phyloP scores from a whole-genome alignment of 2,797 vertebrate genomes.

The Vipera ursinii region DNA sequence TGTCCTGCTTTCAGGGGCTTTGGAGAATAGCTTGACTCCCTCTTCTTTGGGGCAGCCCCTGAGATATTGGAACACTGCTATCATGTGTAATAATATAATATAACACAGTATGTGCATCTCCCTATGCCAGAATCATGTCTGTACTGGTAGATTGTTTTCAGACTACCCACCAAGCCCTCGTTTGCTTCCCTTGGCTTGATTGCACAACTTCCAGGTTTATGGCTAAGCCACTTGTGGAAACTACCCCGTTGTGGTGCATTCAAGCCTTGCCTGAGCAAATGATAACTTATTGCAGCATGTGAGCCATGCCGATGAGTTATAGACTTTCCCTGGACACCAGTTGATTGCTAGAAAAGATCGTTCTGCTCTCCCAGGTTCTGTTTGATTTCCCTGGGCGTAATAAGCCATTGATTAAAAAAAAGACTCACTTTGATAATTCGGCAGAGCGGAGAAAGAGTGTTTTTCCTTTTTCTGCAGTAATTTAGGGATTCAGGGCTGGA shows the following conservation, averaged over 20 bases:
- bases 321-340: not conserved
- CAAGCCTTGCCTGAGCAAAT: not conserved
- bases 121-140: not conserved
- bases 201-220: not conserved
- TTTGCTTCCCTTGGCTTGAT: not conserved
- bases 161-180: not conserved
- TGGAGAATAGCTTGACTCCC: no score
- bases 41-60: no score
- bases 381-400: not conserved
- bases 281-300: not conserved
- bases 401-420: not conserved
- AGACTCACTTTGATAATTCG: slow-evolving; percentile 19
- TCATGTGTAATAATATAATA: no score
- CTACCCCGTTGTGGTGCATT: not conserved
- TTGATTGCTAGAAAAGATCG: not conserved
- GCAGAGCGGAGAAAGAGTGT: slow-evolving; percentile 25
- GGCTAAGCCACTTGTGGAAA: not conserved
- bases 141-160: not conserved
- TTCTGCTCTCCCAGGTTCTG: not conserved
- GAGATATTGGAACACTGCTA: no score
- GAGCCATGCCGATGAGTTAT: not conserved
- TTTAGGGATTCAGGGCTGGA: slow-evolving; percentile 41
- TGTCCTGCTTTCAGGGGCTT: no score
- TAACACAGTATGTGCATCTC: not conserved
- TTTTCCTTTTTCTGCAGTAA: slow-evolving; percentile 40